These are phyloP conservation scores for Sebastes hubbsi DNA, from an alignment of 2,797 vertebrate genomes.

Conservation along the genomic window DNA sequence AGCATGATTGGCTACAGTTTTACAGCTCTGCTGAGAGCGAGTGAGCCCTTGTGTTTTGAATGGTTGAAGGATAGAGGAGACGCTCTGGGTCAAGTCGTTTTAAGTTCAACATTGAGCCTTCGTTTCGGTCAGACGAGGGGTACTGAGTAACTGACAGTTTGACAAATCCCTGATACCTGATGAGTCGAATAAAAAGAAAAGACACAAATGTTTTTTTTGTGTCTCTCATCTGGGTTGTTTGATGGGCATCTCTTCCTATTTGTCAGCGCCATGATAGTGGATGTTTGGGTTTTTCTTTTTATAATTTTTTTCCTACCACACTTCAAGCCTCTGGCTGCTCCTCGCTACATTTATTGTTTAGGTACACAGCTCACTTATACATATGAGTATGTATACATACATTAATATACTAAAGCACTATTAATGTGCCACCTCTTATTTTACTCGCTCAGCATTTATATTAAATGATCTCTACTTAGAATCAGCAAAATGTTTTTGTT, in stretches of 20 bases:
- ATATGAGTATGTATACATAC: conserved; percentile 85
- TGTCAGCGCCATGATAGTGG: conserved; percentile 39
- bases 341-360: conserved; percentile 79
- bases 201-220: conserved; percentile 43
- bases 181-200: conserved; percentile 14
- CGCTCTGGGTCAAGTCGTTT: conserved; percentile 29
- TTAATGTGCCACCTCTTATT: conserved; percentile 85
- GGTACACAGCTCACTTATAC: conserved; percentile 84
- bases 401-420: conserved; percentile 85
- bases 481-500: conserved; percentile 77
- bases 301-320: conserved; percentile 54
- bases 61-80: conserved; percentile 66
- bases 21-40: conserved; percentile 84
- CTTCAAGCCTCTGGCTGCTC: conserved; percentile 77
- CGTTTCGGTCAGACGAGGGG: conserved; percentile 35
- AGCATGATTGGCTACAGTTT: conserved; percentile 87
- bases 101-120: conserved; percentile 25
- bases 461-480: conserved; percentile 91
- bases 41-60: conserved; percentile 63
- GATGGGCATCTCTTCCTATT: conserved; percentile 45
- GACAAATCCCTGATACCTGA: conserved; percentile 37
- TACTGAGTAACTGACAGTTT: conserved; percentile 48
- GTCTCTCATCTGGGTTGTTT: conserved; percentile 40
- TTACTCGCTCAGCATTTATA: conserved; percentile 91
- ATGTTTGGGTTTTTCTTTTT: conserved; percentile 33